Evolutionary conservation across 1,140 invertebrate species (phyloP).

Genomic region (Samia ricini): DNA sequence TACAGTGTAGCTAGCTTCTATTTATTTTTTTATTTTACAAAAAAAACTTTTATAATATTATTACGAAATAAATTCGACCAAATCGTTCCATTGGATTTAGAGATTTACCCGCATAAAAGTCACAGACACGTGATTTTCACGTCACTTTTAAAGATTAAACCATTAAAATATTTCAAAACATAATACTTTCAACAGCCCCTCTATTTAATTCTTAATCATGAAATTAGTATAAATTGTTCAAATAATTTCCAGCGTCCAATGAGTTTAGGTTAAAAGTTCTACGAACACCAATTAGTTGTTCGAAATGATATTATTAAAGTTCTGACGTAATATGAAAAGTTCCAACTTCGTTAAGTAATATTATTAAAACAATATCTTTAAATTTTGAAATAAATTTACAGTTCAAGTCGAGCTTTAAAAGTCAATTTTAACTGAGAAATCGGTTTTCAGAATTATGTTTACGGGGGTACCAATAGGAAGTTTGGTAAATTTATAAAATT

Average conservation of each 20-base stretch:
- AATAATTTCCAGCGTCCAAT: background rate
- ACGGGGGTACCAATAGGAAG: background rate
- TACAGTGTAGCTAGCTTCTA: too few relatives aligned
- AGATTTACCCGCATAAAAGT: too few relatives aligned
- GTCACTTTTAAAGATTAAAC: too few relatives aligned
- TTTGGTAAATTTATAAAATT: background rate
- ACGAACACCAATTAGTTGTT: background rate
- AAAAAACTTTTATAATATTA: too few relatives aligned
- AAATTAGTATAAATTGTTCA: slow-evolving; percentile 1
- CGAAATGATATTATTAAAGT: background rate
- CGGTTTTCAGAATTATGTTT: background rate
- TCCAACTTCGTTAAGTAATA: background rate
- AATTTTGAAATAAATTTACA: background rate
- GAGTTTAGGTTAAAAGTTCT: background rate
- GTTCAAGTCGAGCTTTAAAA: background rate
- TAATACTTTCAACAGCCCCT: background rate
- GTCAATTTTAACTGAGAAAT: background rate
- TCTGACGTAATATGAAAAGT: background rate
- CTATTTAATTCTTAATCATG: background rate
- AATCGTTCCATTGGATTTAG: too few relatives aligned
- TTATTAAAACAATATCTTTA: background rate
- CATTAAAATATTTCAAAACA: background rate
- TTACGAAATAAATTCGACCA: too few relatives aligned
- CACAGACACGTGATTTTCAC: too few relatives aligned
- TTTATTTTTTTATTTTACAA: too few relatives aligned